Base-by-base conservation (phyloP, 2,888 invertebrate genomes). In the Sinhomidia bicolor region DNA sequence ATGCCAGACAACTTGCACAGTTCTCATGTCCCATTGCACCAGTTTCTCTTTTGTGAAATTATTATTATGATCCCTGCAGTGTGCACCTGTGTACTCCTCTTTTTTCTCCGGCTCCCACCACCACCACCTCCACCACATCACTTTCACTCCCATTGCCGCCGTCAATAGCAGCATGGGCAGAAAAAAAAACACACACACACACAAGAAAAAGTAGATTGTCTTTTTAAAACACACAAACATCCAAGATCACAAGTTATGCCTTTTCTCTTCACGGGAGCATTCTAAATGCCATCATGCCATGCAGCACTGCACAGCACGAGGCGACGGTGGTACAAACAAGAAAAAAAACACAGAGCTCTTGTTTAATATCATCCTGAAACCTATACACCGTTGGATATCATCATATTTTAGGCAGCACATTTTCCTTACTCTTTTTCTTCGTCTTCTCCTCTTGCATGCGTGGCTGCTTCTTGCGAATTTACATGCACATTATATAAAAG, bases 61-160 rank as follows among this genome's bases (percentile, higher is more conserved):
- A 87, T 87, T 87, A 81, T 87, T 87, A 87, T 82, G 87, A 87
- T 87, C 87, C 82, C 87, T 82, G 79, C 88, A 83, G 83, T 78
- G 83, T 65, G 88, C 88, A 88, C 88, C 88, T 88, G 88, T 88
- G 88, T 74, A 71, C 80, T 62, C 32, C 26, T 47, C 71, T 83
- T 54, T 54, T 32, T 65, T 29, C 29, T 32, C 9, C 36, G n/a
- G n/a, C n/a, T n/a, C n/a, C n/a, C n/a, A n/a, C n/a, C n/a, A n/a
- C n/a, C n/a, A n/a, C n/a, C 17, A 20, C 23, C 36, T 41, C 10
- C 54, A 23, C 71, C 36, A 82, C 74, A 74, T 32, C 47, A 47
- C 23, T 41, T 20, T 32, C 47, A 47, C 23, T 41, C 23, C 47
- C 26, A 47, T 68, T 68, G 36, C 20, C 29, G 36, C 20, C 74